Evolutionary conservation across 2,888 invertebrate genomes (phyloP), one percentile per base, ranked within the genome.

Genomic region (Leucophenga maculata): DNA sequence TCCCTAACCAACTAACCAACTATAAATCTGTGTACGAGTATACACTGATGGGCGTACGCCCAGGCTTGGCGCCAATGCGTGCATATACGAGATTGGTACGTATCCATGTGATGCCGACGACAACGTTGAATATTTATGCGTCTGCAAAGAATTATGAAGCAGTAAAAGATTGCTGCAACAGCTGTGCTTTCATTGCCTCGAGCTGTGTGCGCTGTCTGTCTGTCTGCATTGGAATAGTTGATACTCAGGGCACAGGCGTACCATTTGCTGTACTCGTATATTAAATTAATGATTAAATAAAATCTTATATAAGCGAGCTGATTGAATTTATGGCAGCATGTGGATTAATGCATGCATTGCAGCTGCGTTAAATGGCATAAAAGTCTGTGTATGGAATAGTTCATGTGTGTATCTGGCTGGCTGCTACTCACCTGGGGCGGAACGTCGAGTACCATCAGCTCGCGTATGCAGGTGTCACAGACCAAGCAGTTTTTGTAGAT

Each of bases 391-490:
- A 18, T 68, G 16, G 50, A 60, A 18, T n/a, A 39, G 31, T 48
- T 11, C 22, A 50, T n/a, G n/a, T n/a, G n/a, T 16, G 22, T 16
- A 50, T 50, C n/a, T 50, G 50, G 18, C n/a, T 6, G 20, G 54
- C 46, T 20, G 31, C 32, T 26, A 79, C 83, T 86, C 79, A 89
- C 89, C 88, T 89, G 89, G 82, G 88, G 88, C 72, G 89, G 89
- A 85, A 89, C 88, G 82, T 89, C 89, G 80, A 89, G 85, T 85
- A 88, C 89, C 86, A 89, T 89, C 87, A 89, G 88, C 89, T 89
- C 89, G 78, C 89, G 87, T 78, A 89, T 89, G 80, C 86, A 87
- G 70, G 89, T 86, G 77, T 89, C 89, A 83, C 89, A 89, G 67
- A 89, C 89, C 87, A 89, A 85, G 80, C 89, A 89, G 81, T 86